Base-by-base conservation (phyloP, 2,888 invertebrate genomes). In the Iselma pallidipennis region DNA sequence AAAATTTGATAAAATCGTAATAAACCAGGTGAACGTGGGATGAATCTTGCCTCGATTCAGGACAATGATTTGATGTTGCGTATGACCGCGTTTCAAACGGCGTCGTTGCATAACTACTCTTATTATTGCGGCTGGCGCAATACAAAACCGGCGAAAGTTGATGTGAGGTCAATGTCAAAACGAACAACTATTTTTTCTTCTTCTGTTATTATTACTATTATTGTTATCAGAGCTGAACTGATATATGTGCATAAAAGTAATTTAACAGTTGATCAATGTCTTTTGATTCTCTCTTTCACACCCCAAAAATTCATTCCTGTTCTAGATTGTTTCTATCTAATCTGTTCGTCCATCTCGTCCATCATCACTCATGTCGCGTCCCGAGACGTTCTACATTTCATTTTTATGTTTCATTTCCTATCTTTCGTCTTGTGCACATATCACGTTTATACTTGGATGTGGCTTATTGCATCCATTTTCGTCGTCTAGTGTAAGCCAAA, bases 111-210 rank as follows among this genome's bases (percentile, higher is more conserved):
- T 59, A 65, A 66, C 52, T 28, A 55, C 56, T 57, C 45, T 56
- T 37, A 37, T 49, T 60, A 53, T 67, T 67, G 51, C 59, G 59
- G 52, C 57, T 66, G 56, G 55, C 56, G 67, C 61, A 61, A 59
- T 57, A 52, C 42, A 59, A 37, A 16, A 53, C 59, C 64, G 58
- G 68, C 64, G 69, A 69, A 69, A 69, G 69, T 66, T 65, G 66
- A 65, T 59, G 63, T 50, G 66, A 59, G 67, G 67, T 69, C 69
- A 69, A 69, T 69, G 69, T 69, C 69, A 69, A 51, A 65, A 66
- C 56, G n/a, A n/a, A n/a, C n/a, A n/a, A n/a, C n/a, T n/a, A n/a
- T n/a, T n/a, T n/a, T n/a, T n/a, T n/a, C n/a, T n/a, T n/a, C n/a
- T n/a, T n/a, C n/a, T n/a, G n/a, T n/a, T n/a, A n/a, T n/a, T n/a